Percentiles rank a stretch among this genome's conserved stretches.
Evolutionary conservation across 2,888 invertebrate species (phyloP).

Genomic region (Lamellibrachia satsuma): DNA sequence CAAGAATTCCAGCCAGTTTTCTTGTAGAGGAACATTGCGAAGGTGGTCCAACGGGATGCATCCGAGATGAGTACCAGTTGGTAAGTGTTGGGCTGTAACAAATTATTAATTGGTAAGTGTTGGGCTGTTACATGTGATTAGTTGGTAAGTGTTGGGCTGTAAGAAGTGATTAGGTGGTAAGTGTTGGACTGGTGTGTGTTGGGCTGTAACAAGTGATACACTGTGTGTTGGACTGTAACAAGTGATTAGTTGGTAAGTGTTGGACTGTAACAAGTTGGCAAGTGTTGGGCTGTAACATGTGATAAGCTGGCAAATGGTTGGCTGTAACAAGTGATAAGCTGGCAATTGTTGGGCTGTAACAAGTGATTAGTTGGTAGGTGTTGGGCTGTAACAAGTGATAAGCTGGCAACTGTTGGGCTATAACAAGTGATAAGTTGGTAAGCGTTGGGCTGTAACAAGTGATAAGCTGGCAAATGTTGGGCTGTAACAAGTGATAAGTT

Average conservation of each 20-base stretch:
- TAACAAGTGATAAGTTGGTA: neutral
- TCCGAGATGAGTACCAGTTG: slow-evolving; percentile 31
- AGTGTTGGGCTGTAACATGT: neutral
- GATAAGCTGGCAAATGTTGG: neutral
- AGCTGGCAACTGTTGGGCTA: neutral
- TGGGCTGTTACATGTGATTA: neutral
- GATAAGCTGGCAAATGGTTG: neutral
- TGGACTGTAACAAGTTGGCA: neutral
- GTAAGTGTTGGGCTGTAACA: slow-evolving; percentile 29
- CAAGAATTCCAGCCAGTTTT: slow-evolving; percentile 25
- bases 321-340: neutral
- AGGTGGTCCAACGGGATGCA: slow-evolving; percentile 14
- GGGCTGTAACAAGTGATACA: neutral
- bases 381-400: neutral
- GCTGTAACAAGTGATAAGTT: neutral
- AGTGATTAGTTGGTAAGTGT: neutral
- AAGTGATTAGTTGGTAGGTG: neutral
- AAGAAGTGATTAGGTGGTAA: neutral
- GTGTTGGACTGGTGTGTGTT: neutral
- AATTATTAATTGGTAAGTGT: neutral
- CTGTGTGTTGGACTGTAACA: neutral
- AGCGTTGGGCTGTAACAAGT: neutral
- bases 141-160: neutral
- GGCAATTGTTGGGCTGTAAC: neutral
- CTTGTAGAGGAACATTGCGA: slow-evolving; percentile 26